Conservation (phyloP, 2,888 invertebrate species). For the Ceriagrion tenellum region DNA sequence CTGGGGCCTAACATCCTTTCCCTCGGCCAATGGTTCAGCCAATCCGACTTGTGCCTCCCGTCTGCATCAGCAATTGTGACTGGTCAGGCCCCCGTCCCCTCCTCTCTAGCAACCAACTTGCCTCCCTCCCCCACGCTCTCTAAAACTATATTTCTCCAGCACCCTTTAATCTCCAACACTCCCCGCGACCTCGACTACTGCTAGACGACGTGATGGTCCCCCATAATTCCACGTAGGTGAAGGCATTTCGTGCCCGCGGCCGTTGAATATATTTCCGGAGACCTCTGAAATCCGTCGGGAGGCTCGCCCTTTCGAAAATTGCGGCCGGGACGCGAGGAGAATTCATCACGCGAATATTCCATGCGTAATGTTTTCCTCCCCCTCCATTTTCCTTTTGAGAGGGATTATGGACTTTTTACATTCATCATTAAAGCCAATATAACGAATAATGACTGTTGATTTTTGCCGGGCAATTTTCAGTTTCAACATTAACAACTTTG, state of each 20-base stretch:
- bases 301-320: background rate
- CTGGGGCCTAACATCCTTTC: background rate
- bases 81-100: background rate
- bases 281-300: background rate
- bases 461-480: background rate
- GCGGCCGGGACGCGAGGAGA: background rate
- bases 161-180: background rate
- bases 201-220: background rate
- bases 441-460: slow-evolving; percentile 12
- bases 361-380: background rate
- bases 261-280: background rate
- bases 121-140: background rate
- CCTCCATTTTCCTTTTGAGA: background rate
- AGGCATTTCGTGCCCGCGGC: background rate
- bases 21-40: background rate
- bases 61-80: background rate
- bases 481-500: slow-evolving; percentile 14
- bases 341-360: background rate
- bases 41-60: background rate
- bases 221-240: background rate
- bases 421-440: background rate
- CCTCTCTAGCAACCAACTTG: background rate
- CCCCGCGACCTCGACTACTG: background rate
- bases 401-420: background rate
- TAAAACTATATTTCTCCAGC: no score